phyloP scores from a whole-genome alignment of 2,888 invertebrate genomes.

The Nemotelus pantherinus region DNA sequence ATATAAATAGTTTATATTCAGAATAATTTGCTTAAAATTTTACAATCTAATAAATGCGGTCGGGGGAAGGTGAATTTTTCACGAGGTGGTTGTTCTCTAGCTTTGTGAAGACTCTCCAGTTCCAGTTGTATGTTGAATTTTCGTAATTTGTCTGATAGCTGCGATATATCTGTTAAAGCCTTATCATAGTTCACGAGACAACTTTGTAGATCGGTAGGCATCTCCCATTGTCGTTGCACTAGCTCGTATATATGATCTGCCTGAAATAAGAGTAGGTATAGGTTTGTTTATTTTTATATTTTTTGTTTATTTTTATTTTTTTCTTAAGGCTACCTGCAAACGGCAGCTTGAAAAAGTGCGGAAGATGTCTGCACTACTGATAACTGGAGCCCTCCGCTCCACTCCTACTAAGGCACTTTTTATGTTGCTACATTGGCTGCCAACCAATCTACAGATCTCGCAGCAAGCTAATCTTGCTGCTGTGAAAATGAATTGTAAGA shows the following conservation, averaged over 20 bases:
- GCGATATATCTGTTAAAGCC: constrained; percentile 19
- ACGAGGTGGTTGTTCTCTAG: not conserved
- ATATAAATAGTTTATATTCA: not conserved
- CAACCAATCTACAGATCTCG: no score
- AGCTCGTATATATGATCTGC: constrained; percentile 29
- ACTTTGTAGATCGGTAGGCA: constrained; percentile 7
- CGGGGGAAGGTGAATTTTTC: constrained; percentile 43
- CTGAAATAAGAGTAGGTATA: constrained; percentile 1
- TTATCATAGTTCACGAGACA: constrained; percentile 18
- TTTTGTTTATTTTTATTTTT: no score
- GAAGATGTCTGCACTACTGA: no score
- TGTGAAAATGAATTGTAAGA: no score
- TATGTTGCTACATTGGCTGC: no score
- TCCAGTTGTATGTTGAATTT: constrained; percentile 37
- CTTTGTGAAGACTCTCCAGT: not conserved
- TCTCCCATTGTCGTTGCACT: constrained; percentile 29
- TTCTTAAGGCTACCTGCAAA: no score
- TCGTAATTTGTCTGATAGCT: constrained; percentile 23
- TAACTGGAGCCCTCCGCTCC: no score
- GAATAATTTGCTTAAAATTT: constrained; percentile 12
- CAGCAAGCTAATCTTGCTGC: no score
- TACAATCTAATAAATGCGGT: constrained; percentile 33
- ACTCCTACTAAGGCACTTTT: no score
- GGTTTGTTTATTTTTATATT: no score
- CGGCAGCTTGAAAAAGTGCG: no score